Evolutionary conservation across 2,113 vertebrate species (phyloP), one percentile per base, ranked within the genome.

Genomic region (Psilopsiagon aurifrons): DNA sequence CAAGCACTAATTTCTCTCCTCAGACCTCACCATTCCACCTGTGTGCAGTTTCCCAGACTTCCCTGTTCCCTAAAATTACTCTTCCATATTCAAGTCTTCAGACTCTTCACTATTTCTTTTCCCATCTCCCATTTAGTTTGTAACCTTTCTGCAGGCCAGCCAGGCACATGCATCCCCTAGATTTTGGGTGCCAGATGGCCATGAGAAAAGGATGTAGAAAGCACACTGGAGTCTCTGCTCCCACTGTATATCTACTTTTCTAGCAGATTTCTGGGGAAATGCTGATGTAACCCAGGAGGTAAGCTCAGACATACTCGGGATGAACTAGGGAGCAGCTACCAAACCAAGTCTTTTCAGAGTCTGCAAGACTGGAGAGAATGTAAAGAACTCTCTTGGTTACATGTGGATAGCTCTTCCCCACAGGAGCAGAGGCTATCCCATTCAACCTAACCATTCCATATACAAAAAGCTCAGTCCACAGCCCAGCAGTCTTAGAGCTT

Each of bases 211-310:
- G 16, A 23, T 24, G 25, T 11, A 29, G 62, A n/a, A 86, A 54
- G 17, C 23, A 74, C 14, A 28, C 18, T 33, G 33, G 11, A 75
- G 62, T 78, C 28, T 47, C 55, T 67, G 25, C 20, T 67, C 63
- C 46, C 31, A 12, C 41, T 63, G 4, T 3, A 2, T 28, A 24
- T 49, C 49, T 62, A 41, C 29, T 41, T n/a, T 49, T 33, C 14
- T 55, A 82, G 13, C 33, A 16, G 23, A 19, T 39, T 57, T 66
- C 25, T 22, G 16, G 9, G 29, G 35, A 87, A 82, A 69, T 46
- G 25, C 13, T 31, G 47, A 12, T 0, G 0, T 2, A 29, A 6
- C 13, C 9, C 27, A 35, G 44, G 28, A 82, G 15, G 7, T 60
- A 60, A 79, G n/a, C 39, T 63, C 47, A 23, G 27, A 23, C 33